These are phyloP conservation scores for Petromus typicus DNA, from an alignment of 2,113 vertebrate species.

Conservation along the genomic window DNA sequence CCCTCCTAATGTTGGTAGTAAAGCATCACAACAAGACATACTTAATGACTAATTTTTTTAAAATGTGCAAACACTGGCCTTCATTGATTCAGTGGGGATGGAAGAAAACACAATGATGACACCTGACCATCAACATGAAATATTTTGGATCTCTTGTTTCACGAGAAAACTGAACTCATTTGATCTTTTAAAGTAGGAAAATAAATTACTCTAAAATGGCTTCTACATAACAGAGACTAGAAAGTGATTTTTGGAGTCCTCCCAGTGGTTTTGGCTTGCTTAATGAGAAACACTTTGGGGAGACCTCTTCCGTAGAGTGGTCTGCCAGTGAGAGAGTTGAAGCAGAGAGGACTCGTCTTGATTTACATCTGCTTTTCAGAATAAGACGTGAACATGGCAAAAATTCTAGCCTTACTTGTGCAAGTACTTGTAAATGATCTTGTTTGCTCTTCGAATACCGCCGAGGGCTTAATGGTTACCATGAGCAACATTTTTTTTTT, in stretches of 20 bases:
- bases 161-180: not conserved
- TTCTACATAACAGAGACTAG: accelerated
- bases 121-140: no score
- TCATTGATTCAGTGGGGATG: no score
- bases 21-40: no score
- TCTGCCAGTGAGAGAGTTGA: not conserved
- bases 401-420: accelerated
- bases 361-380: not conserved
- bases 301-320: not conserved
- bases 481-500: no score
- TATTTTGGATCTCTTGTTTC: not conserved
- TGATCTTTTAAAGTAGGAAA: not conserved
- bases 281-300: accelerated
- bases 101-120: no score
- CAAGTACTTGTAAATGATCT: no score
- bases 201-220: not conserved
- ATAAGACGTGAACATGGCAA: not conserved
- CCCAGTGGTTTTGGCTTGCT: not conserved
- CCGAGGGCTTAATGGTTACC: no score
- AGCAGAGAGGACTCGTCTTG: not conserved
- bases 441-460: not conserved
- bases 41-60: not conserved
- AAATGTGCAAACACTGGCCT: not conserved
- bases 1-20: not conserved
- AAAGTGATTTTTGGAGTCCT: not conserved